Percentiles rank a stretch among this genome's conserved stretches.
Conservation (phyloP, 2,113 vertebrate species). For the Nycticebus coucang region DNA sequence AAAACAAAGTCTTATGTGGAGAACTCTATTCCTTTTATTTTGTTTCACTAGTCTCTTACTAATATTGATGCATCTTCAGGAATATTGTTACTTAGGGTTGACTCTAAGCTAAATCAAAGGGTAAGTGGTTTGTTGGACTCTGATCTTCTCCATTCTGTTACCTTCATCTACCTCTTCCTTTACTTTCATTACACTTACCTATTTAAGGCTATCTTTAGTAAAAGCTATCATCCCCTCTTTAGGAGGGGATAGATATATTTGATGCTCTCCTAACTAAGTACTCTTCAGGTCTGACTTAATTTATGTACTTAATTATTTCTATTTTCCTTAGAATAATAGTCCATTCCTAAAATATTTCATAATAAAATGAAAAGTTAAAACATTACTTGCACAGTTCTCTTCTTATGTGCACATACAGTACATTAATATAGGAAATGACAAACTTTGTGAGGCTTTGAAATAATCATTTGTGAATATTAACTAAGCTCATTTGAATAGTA, state of each 20-base stretch:
- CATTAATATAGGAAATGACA: constrained; percentile 21
- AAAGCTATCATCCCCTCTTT: background rate
- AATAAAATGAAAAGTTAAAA: constrained; percentile 51
- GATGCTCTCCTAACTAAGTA: background rate
- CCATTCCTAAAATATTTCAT: constrained; percentile 49
- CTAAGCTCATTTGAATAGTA: constrained; percentile 34
- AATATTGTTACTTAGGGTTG: background rate
- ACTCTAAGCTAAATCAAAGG: constrained; percentile 2
- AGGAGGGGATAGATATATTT: background rate
- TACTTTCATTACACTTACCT: background rate
- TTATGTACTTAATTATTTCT: constrained; percentile 44
- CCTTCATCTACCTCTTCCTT: background rate
- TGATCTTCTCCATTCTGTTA: background rate
- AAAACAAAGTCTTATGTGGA: constrained; percentile 9
- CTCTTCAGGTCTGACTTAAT: background rate
- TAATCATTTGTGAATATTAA: constrained; percentile 58
- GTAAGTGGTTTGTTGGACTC: background rate
- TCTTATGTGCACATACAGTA: background rate
- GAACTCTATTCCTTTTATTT: background rate
- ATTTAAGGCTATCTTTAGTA: background rate
- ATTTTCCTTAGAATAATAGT: constrained; percentile 30
- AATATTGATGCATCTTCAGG: background rate
- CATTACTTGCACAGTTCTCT: background rate
- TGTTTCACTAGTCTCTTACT: background rate
- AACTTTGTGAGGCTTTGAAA: constrained; percentile 51